Evolutionary conservation across 1,140 invertebrate genomes (phyloP).

Genomic region (Eubasilissa regina): DNA sequence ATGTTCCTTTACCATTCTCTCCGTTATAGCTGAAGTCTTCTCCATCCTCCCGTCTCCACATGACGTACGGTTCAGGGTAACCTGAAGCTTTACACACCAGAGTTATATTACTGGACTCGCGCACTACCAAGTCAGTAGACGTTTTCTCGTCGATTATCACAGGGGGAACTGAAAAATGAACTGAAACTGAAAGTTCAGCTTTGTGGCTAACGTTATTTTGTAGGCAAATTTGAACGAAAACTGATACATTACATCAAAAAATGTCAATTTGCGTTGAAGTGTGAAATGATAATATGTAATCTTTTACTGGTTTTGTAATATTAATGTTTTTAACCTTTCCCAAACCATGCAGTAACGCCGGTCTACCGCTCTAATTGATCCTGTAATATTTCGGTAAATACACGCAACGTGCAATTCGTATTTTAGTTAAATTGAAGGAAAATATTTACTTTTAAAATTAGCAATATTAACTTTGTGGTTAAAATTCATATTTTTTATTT

Average conservation of each 20-base stretch:
- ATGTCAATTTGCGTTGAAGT: no score
- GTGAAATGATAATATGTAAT: no score
- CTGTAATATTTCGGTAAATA: no score
- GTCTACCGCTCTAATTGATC: no score
- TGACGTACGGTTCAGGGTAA: constrained; percentile 91
- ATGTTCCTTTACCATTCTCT: constrained; percentile 76
- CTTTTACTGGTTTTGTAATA: no score
- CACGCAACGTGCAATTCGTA: no score
- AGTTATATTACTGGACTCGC: constrained; percentile 91
- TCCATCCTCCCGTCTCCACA: constrained; percentile 92
- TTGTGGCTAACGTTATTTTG: background rate
- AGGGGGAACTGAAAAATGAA: constrained; percentile 80
- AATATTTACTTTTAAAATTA: no score
- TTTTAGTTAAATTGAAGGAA: no score
- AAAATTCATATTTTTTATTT: no score
- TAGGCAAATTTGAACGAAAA: background rate
- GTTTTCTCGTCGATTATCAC: constrained; percentile 86
- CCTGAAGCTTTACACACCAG: constrained; percentile 90
- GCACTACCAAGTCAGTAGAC: constrained; percentile 90
- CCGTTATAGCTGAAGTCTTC: constrained; percentile 90
- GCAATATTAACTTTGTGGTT: no score
- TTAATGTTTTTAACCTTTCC: no score
- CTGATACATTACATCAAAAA: background rate
- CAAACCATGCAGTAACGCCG: no score
- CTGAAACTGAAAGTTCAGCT: background rate